Conservation (phyloP, 2,797 vertebrate species). For the Perodicticus potto region DNA sequence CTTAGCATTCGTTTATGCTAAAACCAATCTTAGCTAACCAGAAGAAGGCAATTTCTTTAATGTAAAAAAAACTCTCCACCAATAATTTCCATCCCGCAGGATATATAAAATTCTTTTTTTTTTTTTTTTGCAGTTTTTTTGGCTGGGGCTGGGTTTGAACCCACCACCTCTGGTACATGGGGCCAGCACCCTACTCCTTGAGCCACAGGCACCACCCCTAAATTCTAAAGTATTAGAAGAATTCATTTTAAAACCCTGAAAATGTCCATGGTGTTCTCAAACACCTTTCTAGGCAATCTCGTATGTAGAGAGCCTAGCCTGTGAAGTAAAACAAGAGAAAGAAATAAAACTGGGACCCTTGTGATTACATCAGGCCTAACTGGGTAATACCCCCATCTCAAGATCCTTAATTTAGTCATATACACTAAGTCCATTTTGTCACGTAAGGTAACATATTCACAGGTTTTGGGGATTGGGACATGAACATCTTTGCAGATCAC, state of each 20-base stretch:
- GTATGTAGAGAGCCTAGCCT: not conserved
- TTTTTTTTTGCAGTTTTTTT: too few species aligned
- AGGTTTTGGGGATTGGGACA: not conserved
- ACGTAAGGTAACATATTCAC: not conserved
- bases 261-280: not conserved
- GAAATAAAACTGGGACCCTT: conserved; percentile 1
- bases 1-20: not conserved
- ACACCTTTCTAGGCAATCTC: not conserved
- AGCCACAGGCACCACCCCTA: too few species aligned
- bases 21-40: not conserved
- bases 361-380: not conserved
- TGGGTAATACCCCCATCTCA: not conserved
- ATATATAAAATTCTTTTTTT: not conserved
- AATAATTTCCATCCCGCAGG: not conserved
- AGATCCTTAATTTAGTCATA: not conserved
- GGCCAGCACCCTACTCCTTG: too few species aligned
- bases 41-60: conserved; percentile 28
- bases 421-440: conserved; percentile 12
- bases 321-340: conserved; percentile 1
- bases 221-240: not conserved
- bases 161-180: too few species aligned
- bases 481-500: not conserved
- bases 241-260: conserved; percentile 37
- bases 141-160: too few species aligned
- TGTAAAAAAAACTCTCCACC: not conserved